These are phyloP conservation scores for Thamnophis elegans DNA, from an alignment of 2,797 vertebrate species.

Conservation along the genomic window DNA sequence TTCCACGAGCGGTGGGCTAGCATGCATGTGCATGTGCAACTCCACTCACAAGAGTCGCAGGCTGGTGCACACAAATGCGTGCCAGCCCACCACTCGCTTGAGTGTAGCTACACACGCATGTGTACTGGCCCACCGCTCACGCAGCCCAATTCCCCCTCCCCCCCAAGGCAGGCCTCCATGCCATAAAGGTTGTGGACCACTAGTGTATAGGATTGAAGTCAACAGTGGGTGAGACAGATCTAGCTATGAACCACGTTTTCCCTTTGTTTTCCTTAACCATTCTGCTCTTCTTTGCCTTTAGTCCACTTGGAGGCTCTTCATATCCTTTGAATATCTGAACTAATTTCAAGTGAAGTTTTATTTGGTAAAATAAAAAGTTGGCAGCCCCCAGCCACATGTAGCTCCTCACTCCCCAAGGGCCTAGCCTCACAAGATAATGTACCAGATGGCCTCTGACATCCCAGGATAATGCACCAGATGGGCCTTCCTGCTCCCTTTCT, in stretches of 20 bases:
- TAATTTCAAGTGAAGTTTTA: not conserved
- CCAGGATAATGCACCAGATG: not conserved
- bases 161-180: not conserved
- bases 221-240: not conserved
- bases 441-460: not conserved
- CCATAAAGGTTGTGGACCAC: not conserved
- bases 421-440: not conserved
- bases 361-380: not conserved
- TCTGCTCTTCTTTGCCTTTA: not conserved
- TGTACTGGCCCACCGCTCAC: not conserved
- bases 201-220: not conserved
- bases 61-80: not conserved
- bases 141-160: not conserved
- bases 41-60: not conserved
- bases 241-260: not conserved
- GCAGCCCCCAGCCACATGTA: not conserved
- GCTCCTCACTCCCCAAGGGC: not conserved
- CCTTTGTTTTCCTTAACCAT: not conserved
- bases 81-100: not conserved
- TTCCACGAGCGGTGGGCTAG: not conserved
- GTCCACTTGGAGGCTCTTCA: not conserved
- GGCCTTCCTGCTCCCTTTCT: not conserved
- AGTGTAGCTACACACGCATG: not conserved
- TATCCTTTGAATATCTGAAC: not conserved
- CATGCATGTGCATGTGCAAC: fast-evolving